Conservation (phyloP, 2,113 vertebrate genomes). For the Sula dactylatra region DNA sequence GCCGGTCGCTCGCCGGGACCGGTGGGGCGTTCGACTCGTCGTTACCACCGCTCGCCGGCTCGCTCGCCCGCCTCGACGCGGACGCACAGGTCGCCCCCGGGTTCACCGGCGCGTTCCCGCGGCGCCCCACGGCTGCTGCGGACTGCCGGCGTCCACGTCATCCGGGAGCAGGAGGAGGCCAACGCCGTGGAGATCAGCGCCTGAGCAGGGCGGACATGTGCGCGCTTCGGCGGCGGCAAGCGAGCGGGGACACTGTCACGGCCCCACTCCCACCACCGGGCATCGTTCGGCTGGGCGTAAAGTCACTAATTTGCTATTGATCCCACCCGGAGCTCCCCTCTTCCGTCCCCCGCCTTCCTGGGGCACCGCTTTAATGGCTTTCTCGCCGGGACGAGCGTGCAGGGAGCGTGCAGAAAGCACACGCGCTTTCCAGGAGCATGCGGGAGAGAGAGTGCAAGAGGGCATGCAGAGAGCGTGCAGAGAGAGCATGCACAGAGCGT, state of each 20-base stretch:
- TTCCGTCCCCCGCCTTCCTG: not conserved
- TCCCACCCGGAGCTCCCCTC: constrained; percentile 31
- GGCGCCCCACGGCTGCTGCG: not conserved
- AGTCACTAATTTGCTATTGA: constrained; percentile 68
- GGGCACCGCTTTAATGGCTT: not conserved
- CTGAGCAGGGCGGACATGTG: not conserved
- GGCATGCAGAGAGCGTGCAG: accelerated
- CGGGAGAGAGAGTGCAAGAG: not conserved
- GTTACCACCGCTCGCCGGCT: constrained; percentile 16
- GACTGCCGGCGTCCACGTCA: constrained; percentile 4
- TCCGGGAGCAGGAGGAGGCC: constrained; percentile 51
- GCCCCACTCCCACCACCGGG: not conserved
- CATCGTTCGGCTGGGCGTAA: not conserved
- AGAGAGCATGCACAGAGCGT: not conserved
- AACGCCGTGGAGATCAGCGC: constrained; percentile 52
- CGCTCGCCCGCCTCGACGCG: not conserved
- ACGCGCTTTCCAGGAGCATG: not conserved
- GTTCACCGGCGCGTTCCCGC: not conserved
- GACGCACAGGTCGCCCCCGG: not conserved
- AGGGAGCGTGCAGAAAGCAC: not conserved
- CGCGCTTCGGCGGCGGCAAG: not conserved
- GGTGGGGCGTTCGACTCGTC: not conserved
- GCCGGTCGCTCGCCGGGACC: constrained; percentile 7
- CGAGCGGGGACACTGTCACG: not conserved
- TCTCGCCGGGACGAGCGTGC: not conserved